These are phyloP conservation scores for Drosophila sturtevanti DNA, from an alignment of 1,140 invertebrate genomes.

Conservation along the genomic window DNA sequence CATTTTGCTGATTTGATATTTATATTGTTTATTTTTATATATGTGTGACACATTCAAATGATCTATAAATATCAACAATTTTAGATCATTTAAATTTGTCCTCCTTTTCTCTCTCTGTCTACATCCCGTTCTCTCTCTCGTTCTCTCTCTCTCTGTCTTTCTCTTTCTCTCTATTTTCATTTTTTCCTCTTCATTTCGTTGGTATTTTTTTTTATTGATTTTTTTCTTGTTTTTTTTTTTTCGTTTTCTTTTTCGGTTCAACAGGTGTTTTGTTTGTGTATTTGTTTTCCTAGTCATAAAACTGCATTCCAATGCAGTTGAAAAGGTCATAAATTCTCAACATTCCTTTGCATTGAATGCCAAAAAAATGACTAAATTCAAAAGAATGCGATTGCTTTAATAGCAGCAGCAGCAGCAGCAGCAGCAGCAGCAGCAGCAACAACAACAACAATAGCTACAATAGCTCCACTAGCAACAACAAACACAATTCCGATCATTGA, in stretches of 20 bases:
- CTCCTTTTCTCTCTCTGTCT: neutral
- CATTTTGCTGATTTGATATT: too few relatives aligned
- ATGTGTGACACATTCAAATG: neutral
- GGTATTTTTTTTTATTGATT: too few relatives aligned
- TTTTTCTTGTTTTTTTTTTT: neutral
- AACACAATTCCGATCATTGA: constrained; percentile 1
- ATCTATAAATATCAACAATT: neutral
- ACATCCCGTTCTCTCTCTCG: too few relatives aligned
- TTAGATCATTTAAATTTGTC: too few relatives aligned
- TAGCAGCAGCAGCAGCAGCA: neutral
- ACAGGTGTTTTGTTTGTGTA: constrained; percentile 7
- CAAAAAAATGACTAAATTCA: constrained; percentile 9
- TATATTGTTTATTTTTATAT: too few relatives aligned
- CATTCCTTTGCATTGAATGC: constrained; percentile 11
- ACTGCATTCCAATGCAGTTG: constrained; percentile 18
- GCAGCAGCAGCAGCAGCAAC: too few relatives aligned
- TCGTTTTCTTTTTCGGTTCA: neutral
- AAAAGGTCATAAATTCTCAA: constrained; percentile 16
- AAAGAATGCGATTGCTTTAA: neutral
- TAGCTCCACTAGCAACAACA: too few relatives aligned
- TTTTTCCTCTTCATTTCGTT: neutral
- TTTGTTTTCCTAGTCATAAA: neutral
- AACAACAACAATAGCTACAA: too few relatives aligned
- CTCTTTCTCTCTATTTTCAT: neutral
- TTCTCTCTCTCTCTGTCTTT: neutral